Evolutionary conservation across 2,888 invertebrate genomes (phyloP).

Genomic region (Eupithecia exiguata): DNA sequence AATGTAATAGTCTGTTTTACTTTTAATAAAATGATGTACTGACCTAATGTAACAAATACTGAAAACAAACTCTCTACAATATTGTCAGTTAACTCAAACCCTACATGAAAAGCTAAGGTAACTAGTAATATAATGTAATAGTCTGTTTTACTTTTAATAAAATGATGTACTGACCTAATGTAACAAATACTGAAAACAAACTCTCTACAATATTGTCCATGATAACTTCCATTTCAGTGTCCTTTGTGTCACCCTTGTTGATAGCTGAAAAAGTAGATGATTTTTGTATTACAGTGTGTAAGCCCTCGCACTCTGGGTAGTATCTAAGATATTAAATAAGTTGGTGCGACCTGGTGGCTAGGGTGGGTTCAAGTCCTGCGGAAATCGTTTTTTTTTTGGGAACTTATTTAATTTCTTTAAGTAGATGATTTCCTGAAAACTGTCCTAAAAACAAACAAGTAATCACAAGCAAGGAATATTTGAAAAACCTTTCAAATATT

Average conservation of each 20-base stretch:
- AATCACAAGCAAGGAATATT: not conserved
- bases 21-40: slow-evolving; percentile 47
- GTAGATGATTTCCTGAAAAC: not conserved
- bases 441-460: not conserved
- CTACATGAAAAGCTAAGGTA: not conserved
- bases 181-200: slow-evolving; percentile 98
- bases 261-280: slow-evolving; percentile 86
- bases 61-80: slow-evolving; percentile 99
- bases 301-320: too few species aligned
- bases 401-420: too few species aligned
- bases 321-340: too few species aligned
- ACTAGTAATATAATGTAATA: too few species aligned
- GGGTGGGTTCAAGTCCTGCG: too few species aligned
- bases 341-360: too few species aligned
- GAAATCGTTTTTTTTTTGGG: too few species aligned
- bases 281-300: too few species aligned
- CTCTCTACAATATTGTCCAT: slow-evolving; percentile 98
- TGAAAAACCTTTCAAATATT: too few species aligned
- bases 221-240: slow-evolving; percentile 96
- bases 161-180: slow-evolving; percentile 87
- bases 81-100: too few species aligned
- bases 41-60: slow-evolving; percentile 97
- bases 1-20: not conserved
- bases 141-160: not conserved
- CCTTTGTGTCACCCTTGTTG: slow-evolving; percentile 96